Evolutionary conservation across 2,888 invertebrate species (phyloP).

Genomic region (Ctena decussata): DNA sequence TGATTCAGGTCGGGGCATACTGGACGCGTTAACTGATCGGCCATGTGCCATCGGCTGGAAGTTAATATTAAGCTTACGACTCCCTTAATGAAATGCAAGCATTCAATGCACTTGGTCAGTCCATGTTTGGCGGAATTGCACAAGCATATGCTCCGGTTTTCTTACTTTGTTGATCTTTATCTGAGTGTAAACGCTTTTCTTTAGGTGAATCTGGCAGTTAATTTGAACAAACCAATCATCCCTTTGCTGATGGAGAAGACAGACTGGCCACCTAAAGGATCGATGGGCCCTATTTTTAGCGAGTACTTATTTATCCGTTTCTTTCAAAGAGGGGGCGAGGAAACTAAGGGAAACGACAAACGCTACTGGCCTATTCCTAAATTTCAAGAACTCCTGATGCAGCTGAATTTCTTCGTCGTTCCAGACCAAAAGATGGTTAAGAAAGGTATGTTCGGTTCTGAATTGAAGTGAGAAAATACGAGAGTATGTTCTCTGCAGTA

Average conservation of each 20-base stretch:
- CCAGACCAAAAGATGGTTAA: slow-evolving; percentile 75
- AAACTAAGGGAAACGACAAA: slow-evolving; percentile 68
- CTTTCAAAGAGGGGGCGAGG: slow-evolving; percentile 75
- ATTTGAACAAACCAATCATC: slow-evolving; percentile 83
- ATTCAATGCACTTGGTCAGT: no score
- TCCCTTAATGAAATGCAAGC: no score
- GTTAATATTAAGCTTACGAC: no score
- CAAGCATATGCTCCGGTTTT: no score
- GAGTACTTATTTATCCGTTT: slow-evolving; percentile 84
- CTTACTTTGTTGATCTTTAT: no score
- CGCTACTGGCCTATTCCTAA: slow-evolving; percentile 83
- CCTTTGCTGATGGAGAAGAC: slow-evolving; percentile 85
- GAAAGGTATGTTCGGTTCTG: no score
- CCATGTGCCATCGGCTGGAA: no score
- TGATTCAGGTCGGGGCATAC: no score
- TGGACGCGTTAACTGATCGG: no score
- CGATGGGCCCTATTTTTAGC: slow-evolving; percentile 86
- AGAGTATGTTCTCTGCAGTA: no score
- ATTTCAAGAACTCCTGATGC: slow-evolving; percentile 85
- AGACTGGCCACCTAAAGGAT: slow-evolving; percentile 84
- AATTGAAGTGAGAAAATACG: no score
- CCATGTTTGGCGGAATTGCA: no score
- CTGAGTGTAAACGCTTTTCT: not conserved
- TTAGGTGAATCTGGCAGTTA: slow-evolving; percentile 83
- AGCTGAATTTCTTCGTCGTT: slow-evolving; percentile 77